Base-by-base conservation (phyloP, 1,140 invertebrate genomes). In the Aphelenchoides avenae region DNA sequence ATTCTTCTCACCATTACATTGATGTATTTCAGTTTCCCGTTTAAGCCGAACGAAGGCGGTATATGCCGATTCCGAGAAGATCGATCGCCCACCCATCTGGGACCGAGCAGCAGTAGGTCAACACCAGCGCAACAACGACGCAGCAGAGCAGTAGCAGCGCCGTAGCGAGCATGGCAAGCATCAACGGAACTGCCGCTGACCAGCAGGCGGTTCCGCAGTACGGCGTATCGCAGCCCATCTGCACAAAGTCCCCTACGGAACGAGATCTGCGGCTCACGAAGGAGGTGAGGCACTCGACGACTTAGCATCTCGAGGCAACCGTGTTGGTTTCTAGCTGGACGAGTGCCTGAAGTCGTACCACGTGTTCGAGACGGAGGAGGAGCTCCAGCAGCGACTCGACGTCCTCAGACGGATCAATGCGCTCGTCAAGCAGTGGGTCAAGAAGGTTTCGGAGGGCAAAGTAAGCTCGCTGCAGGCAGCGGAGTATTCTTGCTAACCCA, bases 221-320 rank as follows among this genome's bases (percentile, higher is more conserved):
- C 52, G 71, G 70, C 3, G 71, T 72, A 3, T 73, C 69, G 18
- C 67, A 61, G n/a, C 71, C 70, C 24, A 72, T 72, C 20, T 72
- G 60, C 22, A 52, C 47, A n/a, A 52, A 67, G 31, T 31, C 40
- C 9, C 71, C 70, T 43, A 60, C 66, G 9, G 46, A 51, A 18
- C 39, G 36, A 22, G 70, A 72, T 26, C 27, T 59, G n/a, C 22
- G 40, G 11, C 31, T 70, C 15, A 62, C 67, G 5, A 47, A 50
- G 13, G 40, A 72, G 30, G 69, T 71, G 18, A 31, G 59, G 27
- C 13, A 20, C 52, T 39, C 15, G 15, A 1, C 1, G 4, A 13
- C 9, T n/a, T 1, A 18, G 13, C 52, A n/a, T 50, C 48, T 3
- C 29, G 39, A 49, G 15, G 15, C 44, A 49, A 22, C 1, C 44